Percentiles rank a stretch among this genome's conserved stretches.
Evolutionary conservation across 2,888 invertebrate species (phyloP).

Genomic region (Vanessa cardui): DNA sequence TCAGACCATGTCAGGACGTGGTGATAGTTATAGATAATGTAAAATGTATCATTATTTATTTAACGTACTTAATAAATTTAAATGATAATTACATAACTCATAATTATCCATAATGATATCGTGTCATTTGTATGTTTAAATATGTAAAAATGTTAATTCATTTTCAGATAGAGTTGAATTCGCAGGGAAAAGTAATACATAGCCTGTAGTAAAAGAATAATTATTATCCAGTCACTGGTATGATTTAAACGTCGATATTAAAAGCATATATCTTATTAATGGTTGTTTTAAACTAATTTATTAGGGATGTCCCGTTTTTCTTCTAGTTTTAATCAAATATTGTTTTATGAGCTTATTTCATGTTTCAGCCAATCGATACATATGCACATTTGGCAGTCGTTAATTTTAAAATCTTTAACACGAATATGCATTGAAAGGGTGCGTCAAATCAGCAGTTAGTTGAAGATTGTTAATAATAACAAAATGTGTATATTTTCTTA

Average conservation of each 20-base stretch:
- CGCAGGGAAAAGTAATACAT: not conserved
- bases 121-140: not conserved
- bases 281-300: conserved; percentile 5
- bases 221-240: conserved; percentile 7
- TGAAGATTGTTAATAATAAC: no score
- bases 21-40: no score
- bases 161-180: not conserved
- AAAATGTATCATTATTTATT: no score
- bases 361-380: no score
- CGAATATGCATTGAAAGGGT: no score
- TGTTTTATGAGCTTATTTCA: no score
- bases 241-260: conserved; percentile 34
- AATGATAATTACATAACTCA: not conserved
- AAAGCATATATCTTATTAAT: conserved; percentile 25
- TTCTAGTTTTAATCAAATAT: not conserved
- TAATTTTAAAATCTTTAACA: no score
- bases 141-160: not conserved
- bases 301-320: not conserved
- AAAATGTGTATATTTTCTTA: no score
- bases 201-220: conserved; percentile 9
- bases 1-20: no score
- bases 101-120: not conserved
- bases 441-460: no score
- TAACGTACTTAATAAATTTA: not conserved
- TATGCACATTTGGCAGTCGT: no score